Evolutionary conservation across 2,888 invertebrate species (phyloP), one percentile per base, ranked within the genome.

Genomic region (Axea sp.): DNA sequence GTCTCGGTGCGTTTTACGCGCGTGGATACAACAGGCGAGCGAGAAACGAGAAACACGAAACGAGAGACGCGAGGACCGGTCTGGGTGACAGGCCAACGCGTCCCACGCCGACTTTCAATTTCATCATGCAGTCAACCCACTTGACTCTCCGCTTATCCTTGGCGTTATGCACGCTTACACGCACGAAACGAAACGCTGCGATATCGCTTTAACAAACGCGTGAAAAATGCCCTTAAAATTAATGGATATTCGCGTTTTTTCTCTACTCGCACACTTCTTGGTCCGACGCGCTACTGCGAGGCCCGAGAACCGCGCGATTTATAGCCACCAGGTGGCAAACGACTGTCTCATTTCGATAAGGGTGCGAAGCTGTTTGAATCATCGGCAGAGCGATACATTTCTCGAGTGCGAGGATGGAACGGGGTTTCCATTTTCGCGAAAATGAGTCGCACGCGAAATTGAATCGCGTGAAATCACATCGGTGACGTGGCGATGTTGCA

Each of bases 41-140:
- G 8, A 12, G 9, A 28, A 28, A 41, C 26, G 43, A 12, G 9
- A 28, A 28, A 41, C 26, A 31, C 17, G 51, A 49, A 39, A 51
- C 33, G 62, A 33, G 26, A 47, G 22, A 26, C 19, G 12, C 45
- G 49, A 57, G 67, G 57, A 57, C 57, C 57, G 67, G 57, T 67
- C 57, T 67, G 24, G 47, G 47, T 47, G 47, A 45, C 67, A 57
- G 31, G 14, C 51, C 51, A 41, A 37, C 6, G 7, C 67, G 62
- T 35, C 69, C 69, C 69, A 71, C 69, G 62, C 59, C 37, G 62
- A 71, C 69, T 71, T 71, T 71, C 69, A 71, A 71, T 71, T 71
- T 71, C 69, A 62, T 62, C 69, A 71, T 62, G 47, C 14, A 62
- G 55, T 15, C 62, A 62, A 43, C 69, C 69, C 69, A 71, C 69